Evolutionary conservation across 2,797 vertebrate species (phyloP), one percentile per base, ranked within the genome.

Genomic region (Anabacerthia variegaticeps): DNA sequence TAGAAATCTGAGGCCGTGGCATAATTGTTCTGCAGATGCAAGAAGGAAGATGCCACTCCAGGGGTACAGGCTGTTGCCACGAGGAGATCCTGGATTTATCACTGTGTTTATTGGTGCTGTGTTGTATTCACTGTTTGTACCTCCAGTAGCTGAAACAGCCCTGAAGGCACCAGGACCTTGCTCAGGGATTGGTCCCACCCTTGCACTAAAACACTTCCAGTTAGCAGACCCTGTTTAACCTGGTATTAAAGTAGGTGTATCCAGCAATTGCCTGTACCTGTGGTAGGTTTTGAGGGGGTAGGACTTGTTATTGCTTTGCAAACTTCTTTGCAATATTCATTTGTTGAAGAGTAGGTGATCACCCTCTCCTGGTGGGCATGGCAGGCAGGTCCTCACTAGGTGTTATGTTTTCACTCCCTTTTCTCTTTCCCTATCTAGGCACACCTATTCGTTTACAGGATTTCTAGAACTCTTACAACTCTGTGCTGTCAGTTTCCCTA

Each of bases 11-110:
- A 39, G 56, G 68, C 28, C 13, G 8, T 5, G 11, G 74, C 69
- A 2, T 26, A 49, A 30, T 34, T 72, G 23, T 43, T 81, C 0
- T 36, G 66, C 52, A 85, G 71, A 12, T 92, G 79, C 89, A 75
- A 92, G 84, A 81, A 93, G 79, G 55, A 68, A 75, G 77, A 14
- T 46, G 1, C 24, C 4, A 15, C 49, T 85, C 74, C 59, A 93
- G 93, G 66, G 87, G 49, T 44, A 55, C 22, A 39, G 44, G 36
- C 36, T 37, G 36, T 37, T 84, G 61, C 86, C 91, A 73, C 88
- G 13, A 92, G 82, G 76, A 90, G 81, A 92, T 65, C 9, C 10
- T 44, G 30, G 88, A 56, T 97, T 93, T 95, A 78, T 95, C 82
- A 72, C 49, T 69, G 24, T 58, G 62, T 93, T 81, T 79, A 46